Evolutionary conservation across 2,797 vertebrate species (phyloP).

Genomic region (Fundulus diaphanus): DNA sequence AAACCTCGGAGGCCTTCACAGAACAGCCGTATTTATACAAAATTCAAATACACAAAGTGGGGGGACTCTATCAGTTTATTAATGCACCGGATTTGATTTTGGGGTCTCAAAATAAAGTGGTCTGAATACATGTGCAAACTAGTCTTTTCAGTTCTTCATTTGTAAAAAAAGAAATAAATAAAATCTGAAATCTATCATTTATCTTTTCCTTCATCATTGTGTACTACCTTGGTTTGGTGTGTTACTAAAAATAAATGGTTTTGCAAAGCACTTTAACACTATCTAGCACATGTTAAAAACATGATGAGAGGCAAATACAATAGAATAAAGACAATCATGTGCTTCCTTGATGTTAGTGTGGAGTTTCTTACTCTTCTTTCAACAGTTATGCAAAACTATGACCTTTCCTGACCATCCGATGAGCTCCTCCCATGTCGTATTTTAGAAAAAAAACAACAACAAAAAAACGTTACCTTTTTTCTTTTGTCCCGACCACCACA

Average conservation of each 20-base stretch:
- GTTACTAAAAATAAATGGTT: neutral
- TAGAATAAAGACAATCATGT: conserved; percentile 20
- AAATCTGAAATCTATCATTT: neutral
- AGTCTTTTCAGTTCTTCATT: neutral
- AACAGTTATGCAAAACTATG: conserved; percentile 56
- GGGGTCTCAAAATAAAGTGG: neutral
- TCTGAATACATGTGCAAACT: too few species aligned
- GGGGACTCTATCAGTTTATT: too few species aligned
- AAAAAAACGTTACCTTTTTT: conserved; percentile 73
- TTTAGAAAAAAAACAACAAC: conserved; percentile 67
- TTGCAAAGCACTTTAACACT: neutral
- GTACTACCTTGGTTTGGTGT: neutral
- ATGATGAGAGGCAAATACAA: neutral
- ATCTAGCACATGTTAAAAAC: neutral
- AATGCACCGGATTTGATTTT: neutral
- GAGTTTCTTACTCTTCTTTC: conserved; percentile 48
- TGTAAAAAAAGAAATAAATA: too few species aligned
- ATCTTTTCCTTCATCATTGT: neutral
- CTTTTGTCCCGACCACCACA: conserved; percentile 77
- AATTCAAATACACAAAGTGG: too few species aligned
- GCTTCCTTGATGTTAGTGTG: conserved; percentile 32
- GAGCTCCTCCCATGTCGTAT: conserved; percentile 61
- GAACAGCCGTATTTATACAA: too few species aligned
- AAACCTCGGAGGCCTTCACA: too few species aligned
- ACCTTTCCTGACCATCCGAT: conserved; percentile 46